Evolutionary conservation across 2,888 invertebrate genomes (phyloP).

Genomic region (Carterocephalus palaemon): DNA sequence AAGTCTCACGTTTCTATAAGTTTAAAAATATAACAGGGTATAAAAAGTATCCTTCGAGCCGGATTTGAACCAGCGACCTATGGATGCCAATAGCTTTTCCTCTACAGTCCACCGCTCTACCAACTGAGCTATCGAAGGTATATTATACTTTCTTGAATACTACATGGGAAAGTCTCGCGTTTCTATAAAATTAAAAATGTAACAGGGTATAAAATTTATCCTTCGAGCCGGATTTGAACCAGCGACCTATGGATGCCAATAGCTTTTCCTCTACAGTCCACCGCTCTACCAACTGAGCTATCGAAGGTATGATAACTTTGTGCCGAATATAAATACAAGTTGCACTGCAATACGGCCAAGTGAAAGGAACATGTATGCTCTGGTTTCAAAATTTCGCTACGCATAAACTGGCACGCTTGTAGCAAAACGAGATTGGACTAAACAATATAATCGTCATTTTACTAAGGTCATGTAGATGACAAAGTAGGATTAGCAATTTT

Average conservation of each 20-base stretch:
- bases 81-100: constrained; percentile 63
- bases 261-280: constrained; percentile 67
- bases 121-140: constrained; percentile 79
- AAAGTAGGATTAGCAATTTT: too few relatives aligned
- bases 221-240: constrained; percentile 82
- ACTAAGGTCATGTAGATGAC: too few relatives aligned
- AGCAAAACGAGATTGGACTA: too few relatives aligned
- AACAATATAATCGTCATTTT: too few relatives aligned
- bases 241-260: constrained; percentile 79
- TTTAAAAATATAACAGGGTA: background rate
- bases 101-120: constrained; percentile 79
- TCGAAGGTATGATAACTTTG: constrained; percentile 65
- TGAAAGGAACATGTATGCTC: too few relatives aligned
- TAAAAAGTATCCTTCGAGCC: constrained; percentile 73
- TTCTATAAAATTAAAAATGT: too few relatives aligned
- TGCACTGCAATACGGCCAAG: too few relatives aligned
- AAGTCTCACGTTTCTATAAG: too few relatives aligned
- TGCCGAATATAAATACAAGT: too few relatives aligned
- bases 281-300: constrained; percentile 80
- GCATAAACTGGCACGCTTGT: too few relatives aligned
- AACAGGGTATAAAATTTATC: constrained; percentile 42
- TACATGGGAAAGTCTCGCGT: constrained; percentile 1
- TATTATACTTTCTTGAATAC: too few relatives aligned
- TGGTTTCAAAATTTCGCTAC: too few relatives aligned
- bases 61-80: constrained; percentile 82